Evolutionary conservation across 1,140 invertebrate species (phyloP).

Genomic region (Cyrtorhinus lividipennis): DNA sequence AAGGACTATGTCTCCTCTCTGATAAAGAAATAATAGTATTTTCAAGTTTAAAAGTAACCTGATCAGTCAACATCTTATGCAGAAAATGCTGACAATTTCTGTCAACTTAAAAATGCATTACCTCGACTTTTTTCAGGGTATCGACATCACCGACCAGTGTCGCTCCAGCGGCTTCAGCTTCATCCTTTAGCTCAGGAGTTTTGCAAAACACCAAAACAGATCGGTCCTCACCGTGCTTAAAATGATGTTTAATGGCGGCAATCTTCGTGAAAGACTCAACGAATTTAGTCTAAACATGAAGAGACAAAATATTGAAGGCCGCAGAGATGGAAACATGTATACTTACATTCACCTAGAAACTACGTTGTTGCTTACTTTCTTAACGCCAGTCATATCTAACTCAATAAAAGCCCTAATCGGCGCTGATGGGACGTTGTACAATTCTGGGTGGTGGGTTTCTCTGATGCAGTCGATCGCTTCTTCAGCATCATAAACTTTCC

Average conservation of each 20-base stretch:
- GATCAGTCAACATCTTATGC: no score
- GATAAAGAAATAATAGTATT: no score
- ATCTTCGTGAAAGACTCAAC: constrained; percentile 45
- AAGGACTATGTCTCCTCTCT: constrained; percentile 48
- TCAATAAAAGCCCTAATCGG: constrained; percentile 48
- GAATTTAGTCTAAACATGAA: constrained; percentile 42
- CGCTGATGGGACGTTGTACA: constrained; percentile 53
- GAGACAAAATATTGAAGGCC: constrained; percentile 23
- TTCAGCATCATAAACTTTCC: constrained; percentile 44
- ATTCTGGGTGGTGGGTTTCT: constrained; percentile 59
- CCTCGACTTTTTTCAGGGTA: constrained; percentile 57
- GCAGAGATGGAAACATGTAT: no score
- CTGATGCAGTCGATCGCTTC: constrained; percentile 58
- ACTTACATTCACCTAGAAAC: no score
- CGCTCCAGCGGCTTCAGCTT: constrained; percentile 51
- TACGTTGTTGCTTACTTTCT: constrained; percentile 27
- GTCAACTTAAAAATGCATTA: constrained; percentile 25
- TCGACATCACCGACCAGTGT: constrained; percentile 47
- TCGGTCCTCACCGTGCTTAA: constrained; percentile 44
- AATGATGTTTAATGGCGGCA: constrained; percentile 43
- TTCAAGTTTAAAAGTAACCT: no score
- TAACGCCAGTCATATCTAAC: constrained; percentile 51
- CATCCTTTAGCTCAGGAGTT: constrained; percentile 35
- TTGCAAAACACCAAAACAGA: constrained; percentile 58
- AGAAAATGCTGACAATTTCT: neutral